phyloP scores from a whole-genome alignment of 1,140 invertebrate species.

The Brachionus sp. region DNA sequence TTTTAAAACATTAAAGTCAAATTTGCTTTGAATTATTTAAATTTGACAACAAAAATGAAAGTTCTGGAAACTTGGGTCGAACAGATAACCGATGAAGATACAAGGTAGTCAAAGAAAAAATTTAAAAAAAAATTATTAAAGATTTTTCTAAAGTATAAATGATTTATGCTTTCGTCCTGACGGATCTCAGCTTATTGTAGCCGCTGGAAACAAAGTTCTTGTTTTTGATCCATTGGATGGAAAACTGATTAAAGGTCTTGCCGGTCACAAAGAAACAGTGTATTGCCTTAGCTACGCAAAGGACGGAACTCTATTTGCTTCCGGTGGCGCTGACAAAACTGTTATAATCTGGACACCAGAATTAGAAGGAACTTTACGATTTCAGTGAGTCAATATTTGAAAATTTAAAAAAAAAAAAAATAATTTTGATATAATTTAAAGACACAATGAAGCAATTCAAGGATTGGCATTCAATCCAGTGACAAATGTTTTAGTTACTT shows the following conservation, averaged over 20 bases:
- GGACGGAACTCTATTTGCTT: constrained; percentile 94
- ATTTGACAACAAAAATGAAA: constrained; percentile 17
- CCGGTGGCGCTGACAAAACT: constrained; percentile 90
- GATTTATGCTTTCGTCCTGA: constrained; percentile 72
- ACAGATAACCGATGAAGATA: constrained; percentile 18
- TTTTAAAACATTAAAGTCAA: background rate
- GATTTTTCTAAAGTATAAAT: constrained; percentile 12
- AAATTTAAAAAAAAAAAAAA: constrained; percentile 26
- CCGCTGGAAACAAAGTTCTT: constrained; percentile 82
- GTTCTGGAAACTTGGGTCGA: constrained; percentile 36
- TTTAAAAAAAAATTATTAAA: background rate
- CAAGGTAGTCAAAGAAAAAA: background rate
- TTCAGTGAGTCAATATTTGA: constrained; percentile 70
- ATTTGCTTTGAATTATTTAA: background rate
- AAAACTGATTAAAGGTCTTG: constrained; percentile 80
- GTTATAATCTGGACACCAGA: constrained; percentile 97
- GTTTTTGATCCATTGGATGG: constrained; percentile 90
- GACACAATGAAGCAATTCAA: constrained; percentile 91
- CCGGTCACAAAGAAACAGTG: constrained; percentile 90
- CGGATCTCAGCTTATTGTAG: constrained; percentile 85
- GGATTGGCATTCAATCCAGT: constrained; percentile 90
- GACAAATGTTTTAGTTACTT: constrained; percentile 83
- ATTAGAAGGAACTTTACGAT: constrained; percentile 92
- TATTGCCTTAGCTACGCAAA: constrained; percentile 85
- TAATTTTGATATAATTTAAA: constrained; percentile 56